Evolutionary conservation across 92 coral and sea anemone genomes (phyloP).

Genomic region (Epizoanthus rinbou): DNA sequence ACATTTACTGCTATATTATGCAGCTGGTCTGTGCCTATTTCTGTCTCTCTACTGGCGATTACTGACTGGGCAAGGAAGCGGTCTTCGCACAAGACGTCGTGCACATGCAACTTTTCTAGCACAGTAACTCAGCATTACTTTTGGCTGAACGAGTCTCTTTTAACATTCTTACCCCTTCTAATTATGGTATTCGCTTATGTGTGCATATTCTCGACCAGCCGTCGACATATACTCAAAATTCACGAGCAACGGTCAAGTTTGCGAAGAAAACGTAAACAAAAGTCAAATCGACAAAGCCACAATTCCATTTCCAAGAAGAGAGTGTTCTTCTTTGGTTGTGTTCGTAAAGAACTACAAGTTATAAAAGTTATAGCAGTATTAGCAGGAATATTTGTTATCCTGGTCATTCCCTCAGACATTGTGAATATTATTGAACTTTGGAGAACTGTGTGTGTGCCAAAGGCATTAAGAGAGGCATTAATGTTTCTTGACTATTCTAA

Average conservation of each 20-base stretch:
- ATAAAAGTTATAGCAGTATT: constrained; percentile 37
- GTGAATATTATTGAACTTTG: constrained; percentile 32
- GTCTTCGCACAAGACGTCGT: background rate
- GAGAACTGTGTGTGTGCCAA: constrained; percentile 23
- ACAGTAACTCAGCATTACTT: constrained; percentile 24
- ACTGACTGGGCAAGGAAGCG: constrained; percentile 19
- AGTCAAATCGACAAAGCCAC: background rate
- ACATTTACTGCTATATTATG: background rate
- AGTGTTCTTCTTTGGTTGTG: constrained; percentile 35
- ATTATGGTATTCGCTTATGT: constrained; percentile 25
- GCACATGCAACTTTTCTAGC: constrained; percentile 15
- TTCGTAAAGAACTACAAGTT: constrained; percentile 35
- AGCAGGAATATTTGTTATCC: constrained; percentile 32
- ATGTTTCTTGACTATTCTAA: constrained; percentile 27
- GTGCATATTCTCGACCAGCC: constrained; percentile 35
- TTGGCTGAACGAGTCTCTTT: constrained; percentile 33
- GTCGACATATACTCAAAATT: constrained; percentile 45
- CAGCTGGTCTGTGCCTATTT: constrained; percentile 6
- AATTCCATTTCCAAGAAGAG: constrained; percentile 13
- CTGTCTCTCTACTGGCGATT: constrained; percentile 5
- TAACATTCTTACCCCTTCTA: constrained; percentile 18
- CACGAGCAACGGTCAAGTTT: constrained; percentile 39
- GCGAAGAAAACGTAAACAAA: background rate
- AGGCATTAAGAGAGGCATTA: constrained; percentile 11
- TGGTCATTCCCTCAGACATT: constrained; percentile 30